Base-by-base conservation (phyloP, 2,888 invertebrate genomes). In the Coecobrya sp. region DNA sequence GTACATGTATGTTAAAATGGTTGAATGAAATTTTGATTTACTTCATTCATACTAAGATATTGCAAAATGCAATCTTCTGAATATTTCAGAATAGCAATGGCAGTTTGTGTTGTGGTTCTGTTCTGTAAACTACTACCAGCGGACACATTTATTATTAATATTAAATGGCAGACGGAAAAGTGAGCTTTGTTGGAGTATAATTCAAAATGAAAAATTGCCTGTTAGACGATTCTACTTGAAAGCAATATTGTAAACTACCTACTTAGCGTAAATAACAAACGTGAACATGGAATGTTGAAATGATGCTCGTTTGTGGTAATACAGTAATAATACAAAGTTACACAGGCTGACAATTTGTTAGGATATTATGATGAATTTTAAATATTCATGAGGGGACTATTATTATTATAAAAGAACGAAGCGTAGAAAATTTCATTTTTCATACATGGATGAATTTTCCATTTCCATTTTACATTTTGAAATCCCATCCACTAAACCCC, bases 351-450 rank as follows among this genome's bases (percentile, higher is more conserved):
- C 65, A 65, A 27, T 11, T 65, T 27, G 65, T 5, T 1, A 59
- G n/a, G 19, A 65, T 10, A 22, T n/a, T 19, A 36, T 73, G 73
- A 73, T 73, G 73, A 73, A 45, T 45, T 73, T 73, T 73, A 73
- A 73, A 73, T 45, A 45, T 45, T 45, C 42, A 73, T 73, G 73
- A 42, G 45, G n/a, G 19, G 65, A 27, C 3, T 36, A 3, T 27
- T 70, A 70, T 70, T 70, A 70, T 70, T 36, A 45, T 73, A 11
- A 45, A 42, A 73, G 45, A 45, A 8, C 42, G 19, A 73, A 19
- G 73, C 45, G 73, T 73, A 22, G 73, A 73, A 73, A 73, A 45
- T 73, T 73, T 45, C n/a, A 19, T 73, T 73, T 45, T 42, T 73
- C 1, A 73, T 45, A n/a, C 45, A 42, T 73, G 22, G 22, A 45